A percentile compares a stretch with the other conserved stretches of the same genome.
These are phyloP conservation scores for Mercenaria mercenaria DNA, from an alignment of 1,140 invertebrate genomes.

Conservation along the genomic window DNA sequence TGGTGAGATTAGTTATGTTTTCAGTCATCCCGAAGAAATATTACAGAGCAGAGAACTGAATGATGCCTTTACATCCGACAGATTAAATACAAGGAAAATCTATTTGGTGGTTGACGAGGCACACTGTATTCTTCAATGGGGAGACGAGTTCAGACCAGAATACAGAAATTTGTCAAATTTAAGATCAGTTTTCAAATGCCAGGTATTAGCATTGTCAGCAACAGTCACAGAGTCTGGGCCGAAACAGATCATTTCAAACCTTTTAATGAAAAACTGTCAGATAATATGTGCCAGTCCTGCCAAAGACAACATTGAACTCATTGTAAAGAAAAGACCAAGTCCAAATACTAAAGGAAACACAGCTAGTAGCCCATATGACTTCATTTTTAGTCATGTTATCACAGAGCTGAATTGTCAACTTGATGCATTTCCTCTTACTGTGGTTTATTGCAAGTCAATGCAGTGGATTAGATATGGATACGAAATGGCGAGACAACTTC, in stretches of 20 bases:
- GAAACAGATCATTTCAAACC: background rate
- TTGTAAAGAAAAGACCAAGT: constrained; percentile 19
- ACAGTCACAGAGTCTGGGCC: background rate
- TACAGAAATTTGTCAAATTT: background rate
- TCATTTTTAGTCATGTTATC: background rate
- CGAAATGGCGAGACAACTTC: background rate
- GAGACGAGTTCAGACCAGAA: constrained; percentile 36
- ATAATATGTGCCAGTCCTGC: constrained; percentile 6
- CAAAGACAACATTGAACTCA: constrained; percentile 11
- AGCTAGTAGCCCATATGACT: background rate
- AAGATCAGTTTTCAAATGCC: constrained; percentile 31
- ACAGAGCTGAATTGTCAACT: background rate
- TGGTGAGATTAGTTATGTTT: background rate
- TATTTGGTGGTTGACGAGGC: constrained; percentile 46
- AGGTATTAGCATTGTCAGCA: constrained; percentile 10
- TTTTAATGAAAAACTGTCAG: background rate
- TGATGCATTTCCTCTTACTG: background rate
- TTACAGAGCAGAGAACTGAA: constrained; percentile 3
- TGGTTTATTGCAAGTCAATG: background rate
- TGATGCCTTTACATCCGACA: background rate
- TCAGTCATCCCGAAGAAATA: constrained; percentile 34
- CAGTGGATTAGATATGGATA: constrained; percentile 21
- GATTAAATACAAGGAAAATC: background rate
- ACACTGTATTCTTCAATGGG: constrained; percentile 48
- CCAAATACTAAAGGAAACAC: background rate